Conservation (phyloP, 2,113 vertebrate genomes). For the Ia io region DNA sequence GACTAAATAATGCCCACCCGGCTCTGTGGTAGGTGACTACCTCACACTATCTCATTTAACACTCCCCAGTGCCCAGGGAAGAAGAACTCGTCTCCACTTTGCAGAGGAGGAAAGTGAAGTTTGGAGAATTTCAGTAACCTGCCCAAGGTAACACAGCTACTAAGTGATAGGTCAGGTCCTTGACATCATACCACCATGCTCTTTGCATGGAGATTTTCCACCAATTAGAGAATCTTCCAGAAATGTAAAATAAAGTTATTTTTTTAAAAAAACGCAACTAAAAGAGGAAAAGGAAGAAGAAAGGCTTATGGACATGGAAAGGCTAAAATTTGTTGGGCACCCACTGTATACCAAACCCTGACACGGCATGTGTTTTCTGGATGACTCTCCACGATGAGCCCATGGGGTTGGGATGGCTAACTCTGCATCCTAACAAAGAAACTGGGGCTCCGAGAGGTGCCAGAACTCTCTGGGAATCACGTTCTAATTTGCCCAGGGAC, state of each 20-base stretch:
- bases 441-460: not conserved
- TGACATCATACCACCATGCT: not conserved
- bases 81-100: not conserved
- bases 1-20: fast-evolving
- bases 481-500: not conserved
- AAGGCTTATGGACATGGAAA: not conserved
- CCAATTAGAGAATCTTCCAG: not conserved
- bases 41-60: no score
- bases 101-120: not conserved
- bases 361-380: fast-evolving
- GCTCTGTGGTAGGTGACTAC: not conserved
- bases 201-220: not conserved
- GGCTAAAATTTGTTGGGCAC: not conserved
- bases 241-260: not conserved
- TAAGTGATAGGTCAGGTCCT: no score
- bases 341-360: not conserved
- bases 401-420: fast-evolving
- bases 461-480: not conserved
- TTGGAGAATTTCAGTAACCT: not conserved
- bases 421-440: not conserved
- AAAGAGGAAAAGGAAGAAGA: not conserved
- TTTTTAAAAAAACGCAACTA: not conserved
- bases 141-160: not conserved
- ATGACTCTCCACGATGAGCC: not conserved
- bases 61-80: not conserved